Evolutionary conservation across 1,140 invertebrate species (phyloP).

Genomic region (Drosophila subobscura): DNA sequence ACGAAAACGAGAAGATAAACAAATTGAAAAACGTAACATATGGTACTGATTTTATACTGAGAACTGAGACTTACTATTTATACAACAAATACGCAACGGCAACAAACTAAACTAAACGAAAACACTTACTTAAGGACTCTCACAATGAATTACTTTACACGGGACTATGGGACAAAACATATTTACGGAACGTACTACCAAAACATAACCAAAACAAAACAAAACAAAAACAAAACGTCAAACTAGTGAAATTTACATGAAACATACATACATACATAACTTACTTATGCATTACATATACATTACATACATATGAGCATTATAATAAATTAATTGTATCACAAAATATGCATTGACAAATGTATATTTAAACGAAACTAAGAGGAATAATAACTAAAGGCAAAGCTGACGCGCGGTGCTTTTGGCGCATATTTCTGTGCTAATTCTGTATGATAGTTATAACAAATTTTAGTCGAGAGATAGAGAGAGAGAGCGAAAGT

Average conservation of each 20-base stretch:
- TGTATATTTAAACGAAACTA: constrained; percentile 20
- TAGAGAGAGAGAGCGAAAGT: constrained; percentile 29
- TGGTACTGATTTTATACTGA: constrained; percentile 82
- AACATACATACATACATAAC: constrained; percentile 26
- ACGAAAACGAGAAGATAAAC: constrained; percentile 23
- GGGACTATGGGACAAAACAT: constrained; percentile 49
- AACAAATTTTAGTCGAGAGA: constrained; percentile 30
- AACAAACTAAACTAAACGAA: constrained; percentile 43
- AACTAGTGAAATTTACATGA: constrained; percentile 77
- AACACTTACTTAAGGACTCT: constrained; percentile 62
- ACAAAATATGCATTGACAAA: constrained; percentile 44
- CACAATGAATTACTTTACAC: constrained; percentile 66
- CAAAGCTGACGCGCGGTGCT: constrained; percentile 77
- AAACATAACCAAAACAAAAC: constrained; percentile 43
- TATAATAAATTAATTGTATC: constrained; percentile 33
- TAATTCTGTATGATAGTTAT: constrained; percentile 53
- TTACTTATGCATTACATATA: constrained; percentile 17
- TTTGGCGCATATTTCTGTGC: constrained; percentile 49
- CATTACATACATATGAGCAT: constrained; percentile 34
- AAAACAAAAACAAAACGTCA: constrained; percentile 25
- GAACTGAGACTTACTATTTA: constrained; percentile 79
- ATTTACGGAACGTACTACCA: constrained; percentile 37
- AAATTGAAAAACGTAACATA: constrained; percentile 69
- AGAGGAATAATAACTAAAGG: constrained; percentile 29
- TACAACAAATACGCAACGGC: constrained; percentile 59